Percentiles rank a stretch among this genome's conserved stretches.
phyloP scores from a whole-genome alignment of 2,888 invertebrate species.

The Malthinus flaveolus region DNA sequence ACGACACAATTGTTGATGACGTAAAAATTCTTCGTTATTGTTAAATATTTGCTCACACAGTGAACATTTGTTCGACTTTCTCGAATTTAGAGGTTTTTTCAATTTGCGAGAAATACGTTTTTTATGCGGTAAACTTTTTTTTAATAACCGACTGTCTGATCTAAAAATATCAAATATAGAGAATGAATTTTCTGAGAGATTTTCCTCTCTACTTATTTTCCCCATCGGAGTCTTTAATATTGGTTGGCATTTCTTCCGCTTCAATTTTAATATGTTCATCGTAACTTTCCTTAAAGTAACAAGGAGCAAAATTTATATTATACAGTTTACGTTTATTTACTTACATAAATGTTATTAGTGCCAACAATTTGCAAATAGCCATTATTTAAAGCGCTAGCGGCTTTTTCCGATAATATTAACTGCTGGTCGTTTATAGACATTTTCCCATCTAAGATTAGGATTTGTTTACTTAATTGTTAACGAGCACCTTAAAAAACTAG shows the following conservation, averaged over 20 bases:
- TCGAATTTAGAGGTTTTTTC: slow-evolving; percentile 57
- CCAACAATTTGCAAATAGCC: slow-evolving; percentile 50
- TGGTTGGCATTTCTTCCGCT: slow-evolving; percentile 40
- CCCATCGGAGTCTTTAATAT: slow-evolving; percentile 46
- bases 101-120: slow-evolving; percentile 81
- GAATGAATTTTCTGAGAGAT: not conserved
- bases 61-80: slow-evolving; percentile 53
- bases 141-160: slow-evolving; percentile 50
- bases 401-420: slow-evolving; percentile 46
- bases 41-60: slow-evolving; percentile 56
- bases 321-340: not conserved
- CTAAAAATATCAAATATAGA: slow-evolving; percentile 34
- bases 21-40: slow-evolving; percentile 52
- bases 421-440: slow-evolving; percentile 44
- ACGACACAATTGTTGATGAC: slow-evolving; percentile 57
- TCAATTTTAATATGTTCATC: slow-evolving; percentile 35
- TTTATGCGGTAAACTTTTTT: slow-evolving; percentile 81
- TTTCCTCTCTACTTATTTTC: slow-evolving; percentile 36
- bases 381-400: slow-evolving; percentile 34
- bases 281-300: slow-evolving; percentile 16
- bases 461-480: too few relatives aligned
- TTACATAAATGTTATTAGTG: slow-evolving; percentile 43
- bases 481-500: not conserved
- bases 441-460: slow-evolving; percentile 40
- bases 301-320: not conserved